Base-by-base conservation (phyloP, 2,113 vertebrate species). In the Hemicordylus capensis region DNA sequence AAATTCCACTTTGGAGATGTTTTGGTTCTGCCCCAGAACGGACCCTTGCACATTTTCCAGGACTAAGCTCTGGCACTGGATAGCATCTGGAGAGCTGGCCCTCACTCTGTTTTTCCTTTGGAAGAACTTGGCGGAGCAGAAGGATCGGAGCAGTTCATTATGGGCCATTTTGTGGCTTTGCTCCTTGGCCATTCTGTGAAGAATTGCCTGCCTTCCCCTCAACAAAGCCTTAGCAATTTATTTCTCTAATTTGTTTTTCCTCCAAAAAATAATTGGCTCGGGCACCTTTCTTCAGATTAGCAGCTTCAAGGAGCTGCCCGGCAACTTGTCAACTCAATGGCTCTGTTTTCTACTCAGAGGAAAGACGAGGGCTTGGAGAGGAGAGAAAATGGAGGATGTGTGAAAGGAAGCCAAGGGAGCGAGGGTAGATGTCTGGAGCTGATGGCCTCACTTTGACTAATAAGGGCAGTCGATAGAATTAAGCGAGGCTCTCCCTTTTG, bases 401-500 rank as follows among this genome's bases (percentile, higher is more conserved):
- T 26, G 54, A 37, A 64, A 15, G 20, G 72, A 42, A 28, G 3
- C 34, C 8, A 4, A 17, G 59, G 1, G 59, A 51, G 20, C 17
- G 51, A 15, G 31, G 42, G 22, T 26, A 22, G 17, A 19, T 59
- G 42, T 39, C n/a, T 72, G 37, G 10, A 48, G 24, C 42, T 4
- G 24, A 51, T 76, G 44, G 51, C 5, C 54, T 75, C 72, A 24
- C n/a, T 64, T 70, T 37, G 17, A 26, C n/a, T 81, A 58, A 81
- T 76, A 66, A 87, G 64, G 64, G 20, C 64, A 17, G 19, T 59
- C 44, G 51, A 76, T 3, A 63, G 74, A 61, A 70, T 22, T n/a
- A 48, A 87, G 51, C 37, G 37, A 69, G 42, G 39, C 37, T 59
- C 64, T 87, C 73, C 66, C 31, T 46, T 58, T 82, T 76, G 80